These are phyloP conservation scores for Acropternis orthonyx DNA, from an alignment of 2,797 vertebrate species.

Conservation along the genomic window DNA sequence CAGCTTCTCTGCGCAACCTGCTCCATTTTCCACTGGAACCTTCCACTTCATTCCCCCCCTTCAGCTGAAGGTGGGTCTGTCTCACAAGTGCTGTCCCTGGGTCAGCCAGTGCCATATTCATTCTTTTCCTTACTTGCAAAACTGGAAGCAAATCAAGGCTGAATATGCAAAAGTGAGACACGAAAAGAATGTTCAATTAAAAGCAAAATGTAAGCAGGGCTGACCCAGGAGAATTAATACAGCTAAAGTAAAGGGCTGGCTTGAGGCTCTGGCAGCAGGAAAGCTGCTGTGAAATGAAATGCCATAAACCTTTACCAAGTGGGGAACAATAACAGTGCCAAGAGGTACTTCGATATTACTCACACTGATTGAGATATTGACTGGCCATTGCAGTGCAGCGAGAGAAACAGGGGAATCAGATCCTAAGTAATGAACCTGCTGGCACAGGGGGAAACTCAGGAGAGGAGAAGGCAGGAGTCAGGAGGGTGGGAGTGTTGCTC, in stretches of 20 bases:
- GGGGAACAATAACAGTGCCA: neutral
- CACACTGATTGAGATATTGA: neutral
- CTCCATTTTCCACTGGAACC: neutral
- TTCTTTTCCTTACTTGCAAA: neutral
- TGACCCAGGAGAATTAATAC: constrained; percentile 28
- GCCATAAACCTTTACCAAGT: neutral
- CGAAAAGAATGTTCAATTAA: neutral
- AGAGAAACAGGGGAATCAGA: neutral
- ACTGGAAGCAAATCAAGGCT: neutral
- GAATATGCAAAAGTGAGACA: neutral
- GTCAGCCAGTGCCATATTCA: neutral
- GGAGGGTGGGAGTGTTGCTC: neutral
- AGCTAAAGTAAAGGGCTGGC: constrained; percentile 52
- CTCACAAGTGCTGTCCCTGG: neutral
- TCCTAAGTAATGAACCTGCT: neutral
- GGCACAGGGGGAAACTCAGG: neutral
- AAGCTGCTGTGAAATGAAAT: neutral
- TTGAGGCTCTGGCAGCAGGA: constrained; percentile 2
- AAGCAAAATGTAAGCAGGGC: neutral
- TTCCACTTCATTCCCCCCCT: neutral
- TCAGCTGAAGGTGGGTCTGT: neutral
- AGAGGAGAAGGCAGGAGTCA: neutral
- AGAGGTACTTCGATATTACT: neutral
- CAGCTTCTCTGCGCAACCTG: neutral
- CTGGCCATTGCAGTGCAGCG: neutral